A percentile compares a stretch with the other conserved stretches of the same genome.
phyloP scores from a whole-genome alignment of 2,888 invertebrate genomes.

The Neoaliturus tenellus region DNA sequence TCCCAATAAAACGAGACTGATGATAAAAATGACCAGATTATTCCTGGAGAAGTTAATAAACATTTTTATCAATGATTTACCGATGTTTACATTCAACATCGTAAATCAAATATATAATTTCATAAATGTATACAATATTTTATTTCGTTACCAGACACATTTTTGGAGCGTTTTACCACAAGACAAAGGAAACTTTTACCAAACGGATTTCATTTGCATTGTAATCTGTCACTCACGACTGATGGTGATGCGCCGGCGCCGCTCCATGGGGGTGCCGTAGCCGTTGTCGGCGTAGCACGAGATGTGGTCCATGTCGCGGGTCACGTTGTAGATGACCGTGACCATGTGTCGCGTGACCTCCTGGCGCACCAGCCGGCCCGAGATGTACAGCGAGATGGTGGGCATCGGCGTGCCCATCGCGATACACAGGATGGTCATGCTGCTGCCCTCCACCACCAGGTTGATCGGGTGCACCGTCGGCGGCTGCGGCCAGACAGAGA shows the following conservation, averaged over 20 bases:
- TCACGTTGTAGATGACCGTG: constrained; percentile 89
- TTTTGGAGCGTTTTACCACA: too few relatives aligned
- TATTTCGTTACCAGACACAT: too few relatives aligned
- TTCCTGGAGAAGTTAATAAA: too few relatives aligned
- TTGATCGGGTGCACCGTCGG: constrained; percentile 91
- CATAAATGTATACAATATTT: too few relatives aligned
- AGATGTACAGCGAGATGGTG: constrained; percentile 88
- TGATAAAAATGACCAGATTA: too few relatives aligned
- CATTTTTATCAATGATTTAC: too few relatives aligned
- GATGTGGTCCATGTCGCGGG: constrained; percentile 89
- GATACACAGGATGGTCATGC: constrained; percentile 90
- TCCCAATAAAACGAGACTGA: too few relatives aligned
- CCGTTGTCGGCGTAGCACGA: constrained; percentile 94
- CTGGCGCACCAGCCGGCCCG: constrained; percentile 86
- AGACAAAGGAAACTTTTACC: too few relatives aligned
- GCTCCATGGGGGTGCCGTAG: constrained; percentile 91
- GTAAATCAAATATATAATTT: too few relatives aligned
- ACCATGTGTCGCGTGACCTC: constrained; percentile 91
- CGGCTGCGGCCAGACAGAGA: constrained; percentile 80
- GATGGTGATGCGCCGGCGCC: constrained; percentile 86
- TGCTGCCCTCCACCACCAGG: constrained; percentile 88
- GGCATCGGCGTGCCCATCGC: constrained; percentile 92
- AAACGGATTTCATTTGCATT: too few relatives aligned
- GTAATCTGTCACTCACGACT: constrained; percentile 92
- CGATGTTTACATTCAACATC: too few relatives aligned